Conservation (phyloP, 2,113 vertebrate species). For the Barbus barbus region DNA sequence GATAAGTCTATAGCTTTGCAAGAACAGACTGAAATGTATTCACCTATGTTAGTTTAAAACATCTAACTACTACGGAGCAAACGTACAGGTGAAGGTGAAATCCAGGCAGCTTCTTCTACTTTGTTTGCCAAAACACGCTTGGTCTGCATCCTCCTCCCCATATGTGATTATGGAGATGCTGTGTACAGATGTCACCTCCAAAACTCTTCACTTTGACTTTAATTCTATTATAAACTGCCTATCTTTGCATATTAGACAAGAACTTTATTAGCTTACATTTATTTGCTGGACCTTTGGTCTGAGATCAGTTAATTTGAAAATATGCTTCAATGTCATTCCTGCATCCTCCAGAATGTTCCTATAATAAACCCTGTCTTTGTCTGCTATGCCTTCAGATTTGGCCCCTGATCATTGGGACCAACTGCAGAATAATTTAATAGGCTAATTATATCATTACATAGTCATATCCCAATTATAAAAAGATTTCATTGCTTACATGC, state of each 20-base stretch:
- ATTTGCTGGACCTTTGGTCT: background rate
- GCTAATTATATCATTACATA: no score
- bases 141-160: background rate
- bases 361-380: no score
- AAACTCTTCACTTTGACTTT: background rate
- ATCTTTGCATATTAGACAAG: background rate
- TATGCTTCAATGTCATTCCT: background rate
- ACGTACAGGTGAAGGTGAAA: background rate
- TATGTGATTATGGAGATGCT: background rate
- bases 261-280: background rate
- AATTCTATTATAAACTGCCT: background rate
- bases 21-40: background rate
- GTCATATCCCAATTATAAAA: no score
- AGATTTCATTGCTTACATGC: no score
- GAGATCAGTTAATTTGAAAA: background rate
- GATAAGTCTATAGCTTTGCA: no score
- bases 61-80: background rate
- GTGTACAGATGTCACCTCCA: background rate
- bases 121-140: background rate
- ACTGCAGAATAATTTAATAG: no score
- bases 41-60: background rate
- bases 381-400: no score
- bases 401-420: no score
- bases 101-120: background rate
- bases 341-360: background rate